Evolutionary conservation across 2,113 vertebrate genomes (phyloP).

Genomic region (Pholis gunnellus): DNA sequence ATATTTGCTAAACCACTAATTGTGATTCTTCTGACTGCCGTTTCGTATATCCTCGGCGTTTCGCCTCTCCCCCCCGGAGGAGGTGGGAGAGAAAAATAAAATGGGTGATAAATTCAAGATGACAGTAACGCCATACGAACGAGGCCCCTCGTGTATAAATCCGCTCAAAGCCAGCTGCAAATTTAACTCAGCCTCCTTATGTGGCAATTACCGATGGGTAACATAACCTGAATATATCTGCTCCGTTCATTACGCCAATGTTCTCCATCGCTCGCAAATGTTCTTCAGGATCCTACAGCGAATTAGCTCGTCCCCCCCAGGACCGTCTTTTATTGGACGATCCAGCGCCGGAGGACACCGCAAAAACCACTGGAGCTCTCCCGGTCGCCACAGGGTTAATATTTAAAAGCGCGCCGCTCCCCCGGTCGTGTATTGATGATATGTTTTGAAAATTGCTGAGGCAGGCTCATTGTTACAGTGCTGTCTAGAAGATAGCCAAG

Average conservation of each 20-base stretch:
- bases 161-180: conserved; percentile 72
- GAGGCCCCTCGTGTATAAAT: conserved; percentile 68
- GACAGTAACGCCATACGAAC: conserved; percentile 66
- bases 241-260: conserved; percentile 62
- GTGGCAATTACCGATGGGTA: conserved; percentile 73
- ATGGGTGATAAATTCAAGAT: conserved; percentile 70
- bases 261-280: conserved; percentile 71
- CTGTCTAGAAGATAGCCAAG: conserved; percentile 70
- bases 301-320: conserved; percentile 76
- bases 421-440: conserved; percentile 80
- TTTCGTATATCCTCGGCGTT: conserved; percentile 29
- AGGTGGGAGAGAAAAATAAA: conserved; percentile 51
- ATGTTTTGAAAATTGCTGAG: conserved; percentile 83
- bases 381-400: conserved; percentile 73
- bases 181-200: conserved; percentile 69
- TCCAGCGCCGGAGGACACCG: conserved; percentile 51
- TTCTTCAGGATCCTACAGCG: conserved; percentile 72
- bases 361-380: conserved; percentile 65
- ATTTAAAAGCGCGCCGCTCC: conserved; percentile 69
- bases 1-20: conserved; percentile 41
- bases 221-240: conserved; percentile 65
- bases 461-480: conserved; percentile 79
- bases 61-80: conserved; percentile 37
- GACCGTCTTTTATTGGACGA: conserved; percentile 74
- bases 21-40: conserved; percentile 21